Percentiles rank a stretch among this genome's conserved stretches.
Conservation (phyloP, 2,888 invertebrate genomes). For the Aproaerema taeniolella region DNA sequence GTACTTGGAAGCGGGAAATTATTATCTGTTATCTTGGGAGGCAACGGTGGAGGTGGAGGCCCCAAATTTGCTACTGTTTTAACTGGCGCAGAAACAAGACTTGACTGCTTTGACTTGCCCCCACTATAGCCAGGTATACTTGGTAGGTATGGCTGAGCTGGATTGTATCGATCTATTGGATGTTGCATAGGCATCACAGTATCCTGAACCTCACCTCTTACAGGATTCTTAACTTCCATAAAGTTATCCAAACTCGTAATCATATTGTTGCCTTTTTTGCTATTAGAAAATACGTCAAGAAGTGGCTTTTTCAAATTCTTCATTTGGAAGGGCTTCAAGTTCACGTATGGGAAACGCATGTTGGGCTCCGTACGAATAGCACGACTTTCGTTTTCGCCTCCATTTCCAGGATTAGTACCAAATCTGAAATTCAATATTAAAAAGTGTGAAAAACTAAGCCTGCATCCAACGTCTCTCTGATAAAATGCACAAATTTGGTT, state of each 20-base stretch:
- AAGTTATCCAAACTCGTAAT: slow-evolving; percentile 56
- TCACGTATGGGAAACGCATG: slow-evolving; percentile 61
- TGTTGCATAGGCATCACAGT: slow-evolving; percentile 32
- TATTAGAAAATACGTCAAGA: slow-evolving; percentile 32
- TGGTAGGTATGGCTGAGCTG: slow-evolving; percentile 69
- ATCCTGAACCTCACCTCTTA: slow-evolving; percentile 66
- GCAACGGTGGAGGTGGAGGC: slow-evolving; percentile 57
- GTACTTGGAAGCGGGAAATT: slow-evolving; percentile 53
- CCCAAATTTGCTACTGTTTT: slow-evolving; percentile 49
- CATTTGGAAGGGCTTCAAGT: slow-evolving; percentile 64
- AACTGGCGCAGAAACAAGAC: slow-evolving; percentile 27
- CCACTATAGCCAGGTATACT: slow-evolving; percentile 38
- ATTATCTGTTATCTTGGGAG: slow-evolving; percentile 40
- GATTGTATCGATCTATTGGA: slow-evolving; percentile 64
- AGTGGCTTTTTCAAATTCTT: slow-evolving; percentile 44
- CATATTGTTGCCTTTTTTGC: slow-evolving; percentile 51
- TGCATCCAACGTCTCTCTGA: no score
- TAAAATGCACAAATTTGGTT: no score
- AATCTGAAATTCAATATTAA: no score
- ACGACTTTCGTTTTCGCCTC: slow-evolving; percentile 66
- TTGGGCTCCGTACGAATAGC: slow-evolving; percentile 64
- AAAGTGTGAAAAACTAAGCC: no score
- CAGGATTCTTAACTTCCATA: slow-evolving; percentile 49
- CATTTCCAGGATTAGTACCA: slow-evolving; percentile 52
- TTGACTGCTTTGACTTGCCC: slow-evolving; percentile 48